Evolutionary conservation across 2,797 vertebrate species (phyloP).

Genomic region (Lophotriccus pileatus): DNA sequence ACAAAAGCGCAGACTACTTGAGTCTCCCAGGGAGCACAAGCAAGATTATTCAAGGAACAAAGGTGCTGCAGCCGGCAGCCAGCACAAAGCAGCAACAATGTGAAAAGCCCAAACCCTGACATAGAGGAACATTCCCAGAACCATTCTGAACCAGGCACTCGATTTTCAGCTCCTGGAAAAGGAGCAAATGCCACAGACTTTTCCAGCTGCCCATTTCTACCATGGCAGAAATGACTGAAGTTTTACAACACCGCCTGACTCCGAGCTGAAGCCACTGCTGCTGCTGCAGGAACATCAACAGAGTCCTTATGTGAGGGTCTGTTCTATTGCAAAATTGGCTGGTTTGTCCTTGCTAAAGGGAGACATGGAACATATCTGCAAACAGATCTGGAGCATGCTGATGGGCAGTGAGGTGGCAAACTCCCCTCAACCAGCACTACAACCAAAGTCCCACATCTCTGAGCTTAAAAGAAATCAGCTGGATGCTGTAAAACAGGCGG

Average conservation of each 20-base stretch:
- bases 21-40: background rate
- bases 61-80: background rate
- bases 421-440: background rate
- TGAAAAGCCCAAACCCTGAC: background rate
- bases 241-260: background rate
- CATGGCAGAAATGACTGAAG: background rate
- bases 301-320: background rate
- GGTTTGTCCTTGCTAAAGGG: background rate
- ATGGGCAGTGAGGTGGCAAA: background rate
- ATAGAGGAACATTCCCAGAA: background rate
- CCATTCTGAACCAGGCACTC: background rate
- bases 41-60: background rate
- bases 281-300: background rate
- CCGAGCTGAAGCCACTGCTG: background rate
- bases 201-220: background rate
- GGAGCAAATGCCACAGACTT: background rate
- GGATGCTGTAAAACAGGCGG: background rate
- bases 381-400: background rate
- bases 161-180: background rate
- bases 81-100: background rate
- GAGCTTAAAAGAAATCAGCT: background rate
- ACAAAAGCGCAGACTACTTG: background rate
- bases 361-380: accelerated
- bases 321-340: accelerated
- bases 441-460: accelerated